Base-by-base conservation (phyloP, 1,140 invertebrate species). In the Caenorhabditis tropicalis region DNA sequence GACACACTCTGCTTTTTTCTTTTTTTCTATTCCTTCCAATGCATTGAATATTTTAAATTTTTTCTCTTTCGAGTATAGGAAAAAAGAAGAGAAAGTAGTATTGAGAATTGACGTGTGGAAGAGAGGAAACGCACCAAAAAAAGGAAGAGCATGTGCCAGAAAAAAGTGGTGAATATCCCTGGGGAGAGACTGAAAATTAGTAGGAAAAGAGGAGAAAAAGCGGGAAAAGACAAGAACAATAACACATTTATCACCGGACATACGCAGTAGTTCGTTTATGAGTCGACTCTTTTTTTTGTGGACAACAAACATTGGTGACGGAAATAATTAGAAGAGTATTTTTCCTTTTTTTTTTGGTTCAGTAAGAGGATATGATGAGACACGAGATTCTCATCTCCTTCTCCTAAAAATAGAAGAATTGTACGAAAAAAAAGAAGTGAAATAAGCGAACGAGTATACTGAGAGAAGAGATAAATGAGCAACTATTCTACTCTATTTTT, bases 281-380 rank as follows among this genome's bases (percentile, higher is more conserved):
- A 33, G 65, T 43, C n/a, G 33, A 31, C 65, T 21, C 12, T 19
- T 58, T 19, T 65, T n/a, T n/a, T n/a, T n/a, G n/a, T 51, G 48
- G 82, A 83, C 33, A 83, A 46, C 58, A 83, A 46, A 49, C 36
- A 70, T 10, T 80, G 29, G 33, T 58, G 36, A 81, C 79, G 43
- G 36, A 70, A 81, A 48, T 74, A 82, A 56, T 31, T 36, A 84
- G 16, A 27, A 53, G 31, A 82, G n/a, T n/a, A n/a, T n/a, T n/a
- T 43, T 43, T 43, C 39, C 12, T 43, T 43, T 43, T 12, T 43
- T 43, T 12, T 12, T 5, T 43, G 39, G n/a, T n/a, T n/a, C n/a
- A n/a, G n/a, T n/a, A n/a, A n/a, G n/a, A n/a, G n/a, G n/a, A n/a
- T n/a, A n/a, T n/a, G n/a, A 39, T 21, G 36, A 31, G 1, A 15